Conservation (phyloP, 2,113 vertebrate species). For the Myocastor coypus region DNA sequence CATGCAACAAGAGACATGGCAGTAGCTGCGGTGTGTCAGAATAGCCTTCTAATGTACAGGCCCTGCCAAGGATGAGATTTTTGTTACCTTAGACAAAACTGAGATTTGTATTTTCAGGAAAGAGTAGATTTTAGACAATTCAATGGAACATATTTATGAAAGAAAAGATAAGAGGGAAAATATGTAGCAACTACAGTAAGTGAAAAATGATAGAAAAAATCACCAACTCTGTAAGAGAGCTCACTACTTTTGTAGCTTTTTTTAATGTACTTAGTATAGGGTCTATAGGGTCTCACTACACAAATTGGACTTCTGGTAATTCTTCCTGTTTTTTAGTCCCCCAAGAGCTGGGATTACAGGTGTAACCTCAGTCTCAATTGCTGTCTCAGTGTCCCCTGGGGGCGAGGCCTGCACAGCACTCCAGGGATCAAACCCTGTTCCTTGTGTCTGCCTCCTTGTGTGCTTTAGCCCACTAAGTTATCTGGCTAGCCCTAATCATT, state of each 20-base stretch:
- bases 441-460: too few species aligned
- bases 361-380: too few species aligned
- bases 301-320: too few species aligned
- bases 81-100: slow-evolving; percentile 38
- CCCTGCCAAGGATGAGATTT: not conserved
- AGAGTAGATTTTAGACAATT: not conserved
- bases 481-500: not conserved
- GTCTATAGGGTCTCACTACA: too few species aligned
- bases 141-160: not conserved
- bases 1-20: not conserved
- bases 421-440: too few species aligned
- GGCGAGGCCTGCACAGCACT: too few species aligned
- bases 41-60: not conserved
- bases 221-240: not conserved
- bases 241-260: not conserved
- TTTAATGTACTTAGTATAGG: too few species aligned
- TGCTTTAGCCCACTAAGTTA: too few species aligned
- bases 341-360: too few species aligned
- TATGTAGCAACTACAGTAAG: not conserved
- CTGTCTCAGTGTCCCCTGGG: too few species aligned
- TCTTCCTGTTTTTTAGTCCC: too few species aligned
- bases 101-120: not conserved
- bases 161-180: not conserved
- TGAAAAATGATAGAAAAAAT: not conserved
- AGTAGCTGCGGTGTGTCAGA: not conserved